Conservation (phyloP, 2,797 vertebrate genomes). For the Typhlichthys eigenmanni region DNA sequence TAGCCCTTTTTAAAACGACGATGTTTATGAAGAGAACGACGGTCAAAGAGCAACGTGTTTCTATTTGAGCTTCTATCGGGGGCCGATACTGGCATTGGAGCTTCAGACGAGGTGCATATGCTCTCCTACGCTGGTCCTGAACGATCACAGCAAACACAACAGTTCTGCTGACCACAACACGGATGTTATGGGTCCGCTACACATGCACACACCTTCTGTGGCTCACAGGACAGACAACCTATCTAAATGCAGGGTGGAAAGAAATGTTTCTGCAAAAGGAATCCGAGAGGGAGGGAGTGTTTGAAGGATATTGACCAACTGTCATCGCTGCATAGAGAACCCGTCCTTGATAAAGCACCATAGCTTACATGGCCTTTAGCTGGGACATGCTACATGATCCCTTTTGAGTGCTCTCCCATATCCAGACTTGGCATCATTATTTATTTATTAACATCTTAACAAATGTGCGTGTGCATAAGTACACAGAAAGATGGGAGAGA, state of each 20-base stretch:
- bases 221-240: slow-evolving; percentile 19
- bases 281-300: slow-evolving; percentile 8
- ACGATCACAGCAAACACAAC: too few species aligned
- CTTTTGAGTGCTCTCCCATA: not conserved
- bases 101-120: too few species aligned
- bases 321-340: slow-evolving; percentile 11
- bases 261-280: slow-evolving; percentile 24
- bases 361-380: slow-evolving; percentile 3
- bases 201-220: not conserved
- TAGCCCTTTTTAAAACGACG: too few species aligned
- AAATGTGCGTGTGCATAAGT: not conserved
- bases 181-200: not conserved
- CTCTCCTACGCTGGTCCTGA: too few species aligned
- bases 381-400: not conserved
- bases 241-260: not conserved
- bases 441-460: not conserved
- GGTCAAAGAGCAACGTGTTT: too few species aligned
- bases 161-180: not conserved
- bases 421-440: not conserved
- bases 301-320: slow-evolving; percentile 7
- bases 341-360: slow-evolving; percentile 12
- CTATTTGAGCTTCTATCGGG: too few species aligned
- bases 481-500: not conserved
- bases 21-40: too few species aligned
- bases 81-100: too few species aligned